Evolutionary conservation across 2,113 vertebrate genomes (phyloP).

Genomic region (Limanda limanda): DNA sequence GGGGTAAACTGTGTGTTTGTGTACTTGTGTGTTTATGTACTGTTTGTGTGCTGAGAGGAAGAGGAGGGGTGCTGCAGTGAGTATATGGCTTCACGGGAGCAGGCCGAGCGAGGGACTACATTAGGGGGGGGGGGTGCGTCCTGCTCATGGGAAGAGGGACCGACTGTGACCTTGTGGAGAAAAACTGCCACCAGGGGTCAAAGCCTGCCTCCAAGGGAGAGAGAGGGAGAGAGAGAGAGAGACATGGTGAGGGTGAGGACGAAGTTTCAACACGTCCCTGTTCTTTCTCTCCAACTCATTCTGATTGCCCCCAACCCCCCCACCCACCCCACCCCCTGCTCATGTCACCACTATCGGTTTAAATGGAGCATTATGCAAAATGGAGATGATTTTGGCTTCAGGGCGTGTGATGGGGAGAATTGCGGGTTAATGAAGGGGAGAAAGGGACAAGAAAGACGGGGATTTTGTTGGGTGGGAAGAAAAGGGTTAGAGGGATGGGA

Average conservation of each 20-base stretch:
- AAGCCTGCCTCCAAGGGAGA: slow-evolving; percentile 39
- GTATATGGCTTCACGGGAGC: slow-evolving; percentile 45
- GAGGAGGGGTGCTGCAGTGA: slow-evolving; percentile 16
- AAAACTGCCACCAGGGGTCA: slow-evolving; percentile 72
- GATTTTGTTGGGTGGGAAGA: slow-evolving; percentile 57
- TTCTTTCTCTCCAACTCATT: slow-evolving; percentile 55
- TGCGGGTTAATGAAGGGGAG: slow-evolving; percentile 71
- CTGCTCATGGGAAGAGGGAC: slow-evolving; percentile 66
- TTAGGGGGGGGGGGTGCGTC: slow-evolving; percentile 68
- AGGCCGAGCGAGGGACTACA: slow-evolving; percentile 58
- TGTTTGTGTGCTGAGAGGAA: slow-evolving; percentile 23
- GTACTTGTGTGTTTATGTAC: slow-evolving; percentile 10
- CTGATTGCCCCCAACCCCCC: slow-evolving; percentile 11
- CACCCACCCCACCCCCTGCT: background rate
- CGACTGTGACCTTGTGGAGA: slow-evolving; percentile 72
- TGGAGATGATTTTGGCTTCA: slow-evolving; percentile 76
- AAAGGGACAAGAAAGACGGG: slow-evolving; percentile 60
- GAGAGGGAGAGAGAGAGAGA: slow-evolving; percentile 21
- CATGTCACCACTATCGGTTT: slow-evolving; percentile 73
- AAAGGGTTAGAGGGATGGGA: slow-evolving; percentile 47
- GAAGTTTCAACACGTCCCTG: slow-evolving; percentile 50
- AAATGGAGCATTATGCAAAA: slow-evolving; percentile 81
- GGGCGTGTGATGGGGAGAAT: slow-evolving; percentile 73
- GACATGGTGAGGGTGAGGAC: slow-evolving; percentile 35
- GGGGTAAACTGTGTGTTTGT: background rate